phyloP scores from a whole-genome alignment of 64 coral and sea anemone species.

The Montipora capricornis region DNA sequence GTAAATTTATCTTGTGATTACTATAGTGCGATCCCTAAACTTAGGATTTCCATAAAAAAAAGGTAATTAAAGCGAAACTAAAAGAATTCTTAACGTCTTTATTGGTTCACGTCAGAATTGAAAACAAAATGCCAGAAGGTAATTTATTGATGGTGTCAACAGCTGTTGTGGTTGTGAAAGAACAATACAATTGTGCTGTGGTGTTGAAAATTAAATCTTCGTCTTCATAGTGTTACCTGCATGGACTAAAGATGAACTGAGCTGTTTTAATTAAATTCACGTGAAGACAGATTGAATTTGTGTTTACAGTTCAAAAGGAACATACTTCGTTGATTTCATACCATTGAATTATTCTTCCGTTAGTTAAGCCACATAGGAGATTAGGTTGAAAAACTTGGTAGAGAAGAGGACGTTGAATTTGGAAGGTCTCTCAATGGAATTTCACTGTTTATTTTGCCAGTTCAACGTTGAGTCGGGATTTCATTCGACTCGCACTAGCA shows the following conservation, averaged over 20 bases:
- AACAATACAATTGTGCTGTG: background rate
- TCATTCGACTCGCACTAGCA: background rate
- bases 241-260: background rate
- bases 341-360: background rate
- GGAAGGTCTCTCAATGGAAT: background rate
- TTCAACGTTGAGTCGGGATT: background rate
- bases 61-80: background rate
- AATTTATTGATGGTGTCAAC: conserved; percentile 47
- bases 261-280: background rate
- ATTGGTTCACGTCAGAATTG: conserved; percentile 4
- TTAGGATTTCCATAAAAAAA: background rate
- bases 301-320: background rate
- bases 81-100: background rate
- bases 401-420: background rate
- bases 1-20: background rate
- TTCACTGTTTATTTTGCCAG: background rate
- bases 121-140: conserved; percentile 47
- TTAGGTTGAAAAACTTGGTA: background rate
- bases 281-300: background rate
- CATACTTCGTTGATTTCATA: background rate
- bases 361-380: background rate
- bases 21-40: background rate
- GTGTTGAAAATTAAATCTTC: background rate
- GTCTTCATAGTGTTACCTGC: background rate
- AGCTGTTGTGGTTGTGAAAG: conserved; percentile 8